Conservation (phyloP, 2,888 invertebrate species). For the Caenorhabditis sp. region DNA sequence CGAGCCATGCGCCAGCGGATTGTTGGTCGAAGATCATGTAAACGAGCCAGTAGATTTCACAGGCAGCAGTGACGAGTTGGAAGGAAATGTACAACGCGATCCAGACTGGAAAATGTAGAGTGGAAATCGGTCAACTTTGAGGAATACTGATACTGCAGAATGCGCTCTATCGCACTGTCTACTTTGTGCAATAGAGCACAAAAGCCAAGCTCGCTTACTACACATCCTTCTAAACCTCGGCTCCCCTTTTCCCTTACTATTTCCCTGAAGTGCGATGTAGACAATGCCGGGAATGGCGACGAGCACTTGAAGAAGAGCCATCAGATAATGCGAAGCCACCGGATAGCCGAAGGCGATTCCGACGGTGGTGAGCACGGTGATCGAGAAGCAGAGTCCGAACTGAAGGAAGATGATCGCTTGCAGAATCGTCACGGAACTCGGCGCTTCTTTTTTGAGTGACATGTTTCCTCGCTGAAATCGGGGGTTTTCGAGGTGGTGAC, state of each 20-base stretch:
- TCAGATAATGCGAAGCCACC: conserved; percentile 46
- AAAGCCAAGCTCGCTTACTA: not conserved
- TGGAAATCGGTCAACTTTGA: too few relatives aligned
- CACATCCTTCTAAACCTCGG: not conserved
- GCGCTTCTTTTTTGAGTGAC: conserved; percentile 55
- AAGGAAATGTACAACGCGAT: conserved; percentile 47
- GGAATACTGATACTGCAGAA: too few relatives aligned
- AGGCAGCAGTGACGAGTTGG: conserved; percentile 49
- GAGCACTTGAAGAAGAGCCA: conserved; percentile 56
- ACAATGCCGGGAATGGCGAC: conserved; percentile 55
- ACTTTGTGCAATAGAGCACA: too few relatives aligned
- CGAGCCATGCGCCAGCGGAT: conserved; percentile 40
- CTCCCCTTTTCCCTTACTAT: conserved; percentile 5
- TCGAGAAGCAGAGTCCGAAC: conserved; percentile 44
- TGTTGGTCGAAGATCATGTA: conserved; percentile 50
- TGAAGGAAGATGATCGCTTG: conserved; percentile 57
- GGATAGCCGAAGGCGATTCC: conserved; percentile 45
- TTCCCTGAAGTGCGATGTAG: conserved; percentile 30
- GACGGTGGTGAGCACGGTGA: conserved; percentile 54
- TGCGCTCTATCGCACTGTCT: too few relatives aligned
- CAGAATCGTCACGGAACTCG: conserved; percentile 48
- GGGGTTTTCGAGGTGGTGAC: not conserved
- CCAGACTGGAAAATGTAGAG: conserved; percentile 39
- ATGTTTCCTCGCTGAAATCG: conserved; percentile 10
- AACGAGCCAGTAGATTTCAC: conserved; percentile 59